These are phyloP conservation scores for Hypsopygia costalis DNA, from an alignment of 2,888 invertebrate species.

Conservation along the genomic window DNA sequence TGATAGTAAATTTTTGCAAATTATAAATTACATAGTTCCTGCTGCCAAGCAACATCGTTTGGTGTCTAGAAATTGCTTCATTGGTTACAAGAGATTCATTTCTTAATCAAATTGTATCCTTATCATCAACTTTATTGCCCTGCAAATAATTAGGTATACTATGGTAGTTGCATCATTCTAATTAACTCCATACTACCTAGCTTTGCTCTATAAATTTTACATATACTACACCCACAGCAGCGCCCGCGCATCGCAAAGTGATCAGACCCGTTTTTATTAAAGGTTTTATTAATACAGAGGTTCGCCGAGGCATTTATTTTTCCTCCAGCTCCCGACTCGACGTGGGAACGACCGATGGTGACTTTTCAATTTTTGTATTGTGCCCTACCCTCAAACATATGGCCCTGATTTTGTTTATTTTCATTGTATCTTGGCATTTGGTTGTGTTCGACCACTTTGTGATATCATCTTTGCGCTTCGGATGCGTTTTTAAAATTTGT, in stretches of 20 bases:
- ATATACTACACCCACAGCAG: conserved; percentile 43
- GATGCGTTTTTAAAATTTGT: neutral
- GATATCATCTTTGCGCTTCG: neutral
- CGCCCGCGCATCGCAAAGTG: conserved; percentile 64
- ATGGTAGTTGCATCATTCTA: too few species aligned
- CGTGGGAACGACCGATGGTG: conserved; percentile 65
- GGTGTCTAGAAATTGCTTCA: too few species aligned
- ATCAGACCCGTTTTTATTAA: conserved; percentile 65
- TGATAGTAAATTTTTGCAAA: too few species aligned
- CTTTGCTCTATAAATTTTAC: conserved; percentile 28
- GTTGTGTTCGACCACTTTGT: conserved; percentile 8
- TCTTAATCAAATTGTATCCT: too few species aligned
- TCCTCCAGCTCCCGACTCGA: conserved; percentile 54
- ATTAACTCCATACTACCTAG: too few species aligned
- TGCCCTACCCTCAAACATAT: conserved; percentile 24
- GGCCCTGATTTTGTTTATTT: conserved; percentile 25
- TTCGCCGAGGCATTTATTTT: conserved; percentile 66
- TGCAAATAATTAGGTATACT: too few species aligned
- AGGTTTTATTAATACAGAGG: conserved; percentile 66
- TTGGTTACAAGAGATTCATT: too few species aligned
- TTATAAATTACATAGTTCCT: too few species aligned
- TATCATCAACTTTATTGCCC: too few species aligned
- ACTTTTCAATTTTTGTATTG: conserved; percentile 54
- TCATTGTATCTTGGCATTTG: conserved; percentile 19
- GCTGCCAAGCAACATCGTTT: too few species aligned